Conservation (phyloP, 2,888 invertebrate genomes). For the Callyntrura guangdongensis region DNA sequence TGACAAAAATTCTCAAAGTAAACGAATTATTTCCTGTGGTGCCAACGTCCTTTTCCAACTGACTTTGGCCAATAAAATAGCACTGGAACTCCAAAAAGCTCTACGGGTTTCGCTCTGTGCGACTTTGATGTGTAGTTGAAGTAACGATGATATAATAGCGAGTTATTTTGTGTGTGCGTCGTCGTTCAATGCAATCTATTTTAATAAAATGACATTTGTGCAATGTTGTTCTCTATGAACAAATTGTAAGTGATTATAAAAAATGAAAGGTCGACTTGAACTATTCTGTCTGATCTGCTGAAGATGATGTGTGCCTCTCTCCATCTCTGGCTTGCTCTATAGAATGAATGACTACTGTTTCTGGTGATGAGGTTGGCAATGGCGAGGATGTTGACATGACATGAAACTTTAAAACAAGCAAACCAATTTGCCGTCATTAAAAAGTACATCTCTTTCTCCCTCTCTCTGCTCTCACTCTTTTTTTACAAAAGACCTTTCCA, state of each 20-base stretch:
- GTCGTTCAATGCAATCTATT: background rate
- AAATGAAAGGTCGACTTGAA: constrained; percentile 58
- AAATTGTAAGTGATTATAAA: constrained; percentile 29
- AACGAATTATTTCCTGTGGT: constrained; percentile 71
- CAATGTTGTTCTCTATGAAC: background rate
- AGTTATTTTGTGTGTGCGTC: background rate
- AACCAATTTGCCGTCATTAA: constrained; percentile 74
- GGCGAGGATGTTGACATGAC: constrained; percentile 64
- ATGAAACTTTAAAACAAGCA: constrained; percentile 75
- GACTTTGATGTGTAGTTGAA: background rate
- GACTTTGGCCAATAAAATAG: constrained; percentile 19
- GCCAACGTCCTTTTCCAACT: constrained; percentile 45
- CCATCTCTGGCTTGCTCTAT: too few species aligned
- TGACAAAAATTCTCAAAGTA: background rate
- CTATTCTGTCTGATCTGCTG: background rate
- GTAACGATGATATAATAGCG: background rate
- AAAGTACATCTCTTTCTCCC: constrained; percentile 55
- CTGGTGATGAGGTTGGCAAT: constrained; percentile 30
- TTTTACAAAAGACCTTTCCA: constrained; percentile 22
- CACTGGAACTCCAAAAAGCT: background rate
- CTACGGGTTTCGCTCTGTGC: background rate
- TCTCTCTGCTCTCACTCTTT: too few species aligned
- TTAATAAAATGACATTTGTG: constrained; percentile 54
- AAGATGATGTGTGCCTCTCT: too few species aligned
- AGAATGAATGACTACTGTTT: background rate